These are phyloP conservation scores for Stercorarius parasiticus DNA, from an alignment of 2,113 vertebrate genomes.

Conservation along the genomic window DNA sequence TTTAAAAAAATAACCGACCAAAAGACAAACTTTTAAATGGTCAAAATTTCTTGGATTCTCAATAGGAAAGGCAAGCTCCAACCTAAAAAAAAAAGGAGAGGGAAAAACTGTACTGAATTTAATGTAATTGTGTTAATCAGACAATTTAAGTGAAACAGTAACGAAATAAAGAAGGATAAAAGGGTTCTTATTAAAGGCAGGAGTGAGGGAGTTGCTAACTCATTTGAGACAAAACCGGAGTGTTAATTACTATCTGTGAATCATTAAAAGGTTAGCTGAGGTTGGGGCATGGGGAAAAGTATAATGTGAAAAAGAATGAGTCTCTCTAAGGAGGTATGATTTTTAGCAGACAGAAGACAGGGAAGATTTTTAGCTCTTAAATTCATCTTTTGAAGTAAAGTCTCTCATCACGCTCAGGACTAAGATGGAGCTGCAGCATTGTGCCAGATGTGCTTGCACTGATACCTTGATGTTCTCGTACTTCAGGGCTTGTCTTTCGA, in stretches of 20 bases:
- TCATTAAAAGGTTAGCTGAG: constrained; percentile 35
- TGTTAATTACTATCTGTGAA: constrained; percentile 36
- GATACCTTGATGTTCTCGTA: background rate
- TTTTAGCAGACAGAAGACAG: background rate
- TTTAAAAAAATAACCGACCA: background rate
- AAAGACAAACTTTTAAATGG: background rate
- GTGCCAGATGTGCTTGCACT: background rate
- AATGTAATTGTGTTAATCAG: background rate
- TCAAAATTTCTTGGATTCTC: background rate
- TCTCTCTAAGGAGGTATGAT: background rate
- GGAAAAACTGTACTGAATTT: background rate
- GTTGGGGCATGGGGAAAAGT: background rate
- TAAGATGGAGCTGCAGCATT: background rate
- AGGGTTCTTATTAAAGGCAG: constrained; percentile 19
- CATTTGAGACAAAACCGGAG: constrained; percentile 33
- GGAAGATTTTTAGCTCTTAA: background rate
- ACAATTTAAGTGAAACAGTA: constrained; percentile 3
- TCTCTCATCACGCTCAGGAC: background rate
- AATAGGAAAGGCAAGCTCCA: background rate
- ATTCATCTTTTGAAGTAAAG: background rate
- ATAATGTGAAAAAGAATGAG: background rate
- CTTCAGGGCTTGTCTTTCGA: background rate
- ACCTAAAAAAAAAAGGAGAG: background rate
- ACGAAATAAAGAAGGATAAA: constrained; percentile 29
- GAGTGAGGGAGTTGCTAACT: constrained; percentile 42